Percentiles rank a stretch among this genome's conserved stretches.
These are phyloP conservation scores for Helobdella robusta DNA, from an alignment of 2,888 invertebrate species.

Conservation along the genomic window DNA sequence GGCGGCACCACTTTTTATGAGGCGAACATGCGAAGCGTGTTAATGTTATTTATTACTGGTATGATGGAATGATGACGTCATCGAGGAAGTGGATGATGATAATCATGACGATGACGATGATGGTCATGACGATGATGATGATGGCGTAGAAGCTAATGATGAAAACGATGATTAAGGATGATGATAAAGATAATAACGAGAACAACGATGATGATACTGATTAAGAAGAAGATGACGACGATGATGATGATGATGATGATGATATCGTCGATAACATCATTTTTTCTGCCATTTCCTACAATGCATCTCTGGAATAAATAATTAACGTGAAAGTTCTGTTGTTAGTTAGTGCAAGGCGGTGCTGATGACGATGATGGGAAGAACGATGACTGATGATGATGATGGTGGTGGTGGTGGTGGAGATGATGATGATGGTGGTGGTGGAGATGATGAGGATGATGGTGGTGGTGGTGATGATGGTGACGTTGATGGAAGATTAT, in stretches of 20 bases:
- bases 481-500: not conserved
- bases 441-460: not conserved
- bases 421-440: not conserved
- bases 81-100: constrained; percentile 23
- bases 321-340: no score
- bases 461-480: not conserved
- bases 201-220: constrained; percentile 17
- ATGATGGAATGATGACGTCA: constrained; percentile 7
- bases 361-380: not conserved
- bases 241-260: constrained; percentile 22
- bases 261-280: not conserved
- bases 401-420: not conserved
- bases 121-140: constrained; percentile 25
- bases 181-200: not conserved
- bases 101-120: constrained; percentile 24
- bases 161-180: constrained; percentile 14
- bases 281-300: no score
- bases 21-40: no score
- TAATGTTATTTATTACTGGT: no score
- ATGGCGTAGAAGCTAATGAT: constrained; percentile 17
- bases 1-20: no score
- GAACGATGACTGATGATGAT: not conserved
- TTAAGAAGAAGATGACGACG: constrained; percentile 22
- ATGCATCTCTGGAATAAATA: no score
- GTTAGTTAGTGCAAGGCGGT: no score